These are phyloP conservation scores for Graphium colonna DNA, from an alignment of 2,888 invertebrate species.

Conservation along the genomic window DNA sequence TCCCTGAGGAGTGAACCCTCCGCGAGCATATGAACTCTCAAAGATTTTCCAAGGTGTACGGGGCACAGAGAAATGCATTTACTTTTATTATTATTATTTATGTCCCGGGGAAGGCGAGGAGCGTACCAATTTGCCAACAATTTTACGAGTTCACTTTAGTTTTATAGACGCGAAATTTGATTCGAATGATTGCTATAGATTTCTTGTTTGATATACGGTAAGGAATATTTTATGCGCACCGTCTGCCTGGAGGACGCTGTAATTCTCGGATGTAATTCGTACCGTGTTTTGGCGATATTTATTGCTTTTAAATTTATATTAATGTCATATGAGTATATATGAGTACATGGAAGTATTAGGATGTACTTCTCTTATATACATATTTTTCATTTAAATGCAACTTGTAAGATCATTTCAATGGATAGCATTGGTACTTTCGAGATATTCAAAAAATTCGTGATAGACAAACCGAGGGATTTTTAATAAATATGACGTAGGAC, in stretches of 20 bases:
- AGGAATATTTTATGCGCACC: background rate
- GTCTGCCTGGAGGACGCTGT: background rate
- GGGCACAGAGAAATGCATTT: constrained; percentile 58
- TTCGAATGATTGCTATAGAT: constrained; percentile 65
- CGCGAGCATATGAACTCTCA: constrained; percentile 42
- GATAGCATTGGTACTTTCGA: too few relatives aligned
- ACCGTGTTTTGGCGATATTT: too few relatives aligned
- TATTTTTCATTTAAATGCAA: too few relatives aligned
- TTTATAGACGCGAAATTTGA: constrained; percentile 66
- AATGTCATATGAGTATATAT: too few relatives aligned
- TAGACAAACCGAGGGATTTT: too few relatives aligned
- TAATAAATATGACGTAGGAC: too few relatives aligned
- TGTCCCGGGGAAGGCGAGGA: constrained; percentile 48
- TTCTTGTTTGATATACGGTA: constrained; percentile 33
- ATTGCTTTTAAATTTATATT: too few relatives aligned
- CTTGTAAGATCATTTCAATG: too few relatives aligned
- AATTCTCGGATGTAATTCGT: too few relatives aligned
- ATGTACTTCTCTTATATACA: too few relatives aligned
- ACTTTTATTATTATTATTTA: constrained; percentile 69
- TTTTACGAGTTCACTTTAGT: constrained; percentile 64
- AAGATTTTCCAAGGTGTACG: constrained; percentile 53
- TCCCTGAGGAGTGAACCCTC: constrained; percentile 57
- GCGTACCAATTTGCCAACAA: constrained; percentile 58
- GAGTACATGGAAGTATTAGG: too few relatives aligned
- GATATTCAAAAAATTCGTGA: too few relatives aligned